phyloP scores from a whole-genome alignment of 2,113 vertebrate genomes.

The Perca schrenkii region DNA sequence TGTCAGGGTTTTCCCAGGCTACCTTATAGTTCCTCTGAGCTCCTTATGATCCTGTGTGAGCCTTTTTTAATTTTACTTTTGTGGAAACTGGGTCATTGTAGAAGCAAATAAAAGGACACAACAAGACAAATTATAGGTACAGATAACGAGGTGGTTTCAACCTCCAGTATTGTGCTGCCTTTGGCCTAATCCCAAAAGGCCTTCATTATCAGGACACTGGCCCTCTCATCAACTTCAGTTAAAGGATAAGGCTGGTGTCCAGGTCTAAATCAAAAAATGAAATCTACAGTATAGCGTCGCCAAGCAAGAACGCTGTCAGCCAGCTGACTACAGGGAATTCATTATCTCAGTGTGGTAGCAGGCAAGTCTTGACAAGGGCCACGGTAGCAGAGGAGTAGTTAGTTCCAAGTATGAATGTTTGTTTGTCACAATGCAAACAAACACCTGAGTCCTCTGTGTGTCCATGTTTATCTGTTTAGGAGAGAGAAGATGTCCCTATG shows the following conservation, averaged over 20 bases:
- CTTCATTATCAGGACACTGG: not conserved
- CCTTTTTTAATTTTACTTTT: not conserved
- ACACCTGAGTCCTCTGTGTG: constrained; percentile 19
- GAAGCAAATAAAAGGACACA: not conserved
- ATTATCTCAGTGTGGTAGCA: constrained; percentile 17
- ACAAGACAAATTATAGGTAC: not conserved
- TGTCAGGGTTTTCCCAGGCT: no score
- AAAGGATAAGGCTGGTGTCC: not conserved
- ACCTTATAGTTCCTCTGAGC: not conserved
- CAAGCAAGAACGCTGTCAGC: not conserved
- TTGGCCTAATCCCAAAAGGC: constrained; percentile 13
- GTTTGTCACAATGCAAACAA: constrained; percentile 30
- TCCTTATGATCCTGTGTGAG: not conserved
- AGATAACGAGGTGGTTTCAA: not conserved
- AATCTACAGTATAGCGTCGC: constrained; percentile 2
- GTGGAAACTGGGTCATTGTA: not conserved
- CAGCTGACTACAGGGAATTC: constrained; percentile 20
- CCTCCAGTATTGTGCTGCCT: not conserved
- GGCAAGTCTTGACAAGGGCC: constrained; percentile 17
- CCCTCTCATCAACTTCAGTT: not conserved
- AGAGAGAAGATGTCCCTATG: constrained; percentile 93
- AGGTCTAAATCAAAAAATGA: not conserved
- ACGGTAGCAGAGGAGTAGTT: not conserved
- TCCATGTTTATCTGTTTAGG: constrained; percentile 78
- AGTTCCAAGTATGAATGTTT: constrained; percentile 17